These are phyloP conservation scores for Micronisus gabar DNA, from an alignment of 2,113 vertebrate genomes.

Conservation along the genomic window DNA sequence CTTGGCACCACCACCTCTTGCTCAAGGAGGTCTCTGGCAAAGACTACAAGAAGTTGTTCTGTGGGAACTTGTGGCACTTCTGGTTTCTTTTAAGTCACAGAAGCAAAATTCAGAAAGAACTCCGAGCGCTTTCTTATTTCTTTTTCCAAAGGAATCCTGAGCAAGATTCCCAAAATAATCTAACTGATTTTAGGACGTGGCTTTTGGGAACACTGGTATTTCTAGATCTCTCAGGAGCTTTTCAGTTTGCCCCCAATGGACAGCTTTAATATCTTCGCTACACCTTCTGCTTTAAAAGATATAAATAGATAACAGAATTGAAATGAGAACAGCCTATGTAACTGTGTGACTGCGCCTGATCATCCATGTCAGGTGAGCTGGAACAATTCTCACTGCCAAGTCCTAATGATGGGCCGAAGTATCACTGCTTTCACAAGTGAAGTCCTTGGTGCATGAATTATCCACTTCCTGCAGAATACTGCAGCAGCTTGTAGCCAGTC, in stretches of 20 bases:
- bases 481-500: not conserved
- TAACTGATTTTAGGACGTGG: not conserved
- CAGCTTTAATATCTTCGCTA: not conserved
- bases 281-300: not conserved
- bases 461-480: not conserved
- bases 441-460: not conserved
- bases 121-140: not conserved
- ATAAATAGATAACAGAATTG: not conserved
- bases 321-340: not conserved
- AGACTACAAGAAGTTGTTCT: not conserved
- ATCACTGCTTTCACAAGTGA: not conserved
- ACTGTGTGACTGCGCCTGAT: not conserved
- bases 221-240: not conserved
- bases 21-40: not conserved
- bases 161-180: not conserved
- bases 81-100: not conserved
- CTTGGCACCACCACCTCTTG: not conserved
- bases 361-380: not conserved
- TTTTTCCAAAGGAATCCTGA: not conserved
- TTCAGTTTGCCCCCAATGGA: not conserved
- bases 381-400: not conserved
- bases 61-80: not conserved
- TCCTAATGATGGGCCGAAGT: not conserved
- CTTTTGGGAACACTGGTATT: not conserved
- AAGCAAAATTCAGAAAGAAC: not conserved